Conservation (phyloP, 1,140 invertebrate genomes). For the Zaprionus vittiger region DNA sequence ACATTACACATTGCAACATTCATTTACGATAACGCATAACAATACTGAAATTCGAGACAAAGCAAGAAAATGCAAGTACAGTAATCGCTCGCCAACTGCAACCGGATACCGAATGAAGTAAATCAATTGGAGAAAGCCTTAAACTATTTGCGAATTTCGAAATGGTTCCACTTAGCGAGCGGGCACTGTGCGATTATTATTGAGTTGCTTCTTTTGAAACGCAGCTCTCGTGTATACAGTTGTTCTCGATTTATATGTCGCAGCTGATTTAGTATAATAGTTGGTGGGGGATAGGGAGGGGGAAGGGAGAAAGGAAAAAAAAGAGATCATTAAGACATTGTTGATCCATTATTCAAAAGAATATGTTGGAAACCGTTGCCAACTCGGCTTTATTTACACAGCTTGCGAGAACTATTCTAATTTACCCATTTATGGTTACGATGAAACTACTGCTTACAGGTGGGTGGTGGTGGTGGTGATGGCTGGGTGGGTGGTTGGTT, state of each 20-base stretch:
- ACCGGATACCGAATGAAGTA: not conserved
- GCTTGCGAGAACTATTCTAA: slow-evolving; percentile 23
- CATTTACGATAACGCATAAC: slow-evolving; percentile 2
- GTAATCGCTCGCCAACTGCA: not conserved
- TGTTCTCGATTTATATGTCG: not conserved
- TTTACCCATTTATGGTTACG: slow-evolving; percentile 19
- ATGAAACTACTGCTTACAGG: slow-evolving; percentile 17
- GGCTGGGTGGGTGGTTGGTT: not conserved
- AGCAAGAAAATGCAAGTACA: not conserved
- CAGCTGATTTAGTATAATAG: not conserved
- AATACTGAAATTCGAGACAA: slow-evolving; percentile 3
- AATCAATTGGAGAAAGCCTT: not conserved
- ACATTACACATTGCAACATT: slow-evolving; percentile 1
- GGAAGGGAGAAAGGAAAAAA: not conserved
- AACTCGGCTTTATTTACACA: slow-evolving; percentile 57
- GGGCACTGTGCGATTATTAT: not conserved
- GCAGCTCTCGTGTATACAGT: slow-evolving; percentile 18
- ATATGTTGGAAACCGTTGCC: slow-evolving; percentile 38
- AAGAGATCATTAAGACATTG: slow-evolving; percentile 11
- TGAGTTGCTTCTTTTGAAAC: not conserved
- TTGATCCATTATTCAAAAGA: slow-evolving; percentile 6
- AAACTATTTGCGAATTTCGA: not conserved
- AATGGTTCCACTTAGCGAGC: not conserved
- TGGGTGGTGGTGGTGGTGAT: slow-evolving; percentile 13
- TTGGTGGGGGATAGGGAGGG: not conserved